Percentiles rank a stretch among this genome's conserved stretches.
Evolutionary conservation across 2,888 invertebrate genomes (phyloP).

Genomic region (Drosophila mimica): DNA sequence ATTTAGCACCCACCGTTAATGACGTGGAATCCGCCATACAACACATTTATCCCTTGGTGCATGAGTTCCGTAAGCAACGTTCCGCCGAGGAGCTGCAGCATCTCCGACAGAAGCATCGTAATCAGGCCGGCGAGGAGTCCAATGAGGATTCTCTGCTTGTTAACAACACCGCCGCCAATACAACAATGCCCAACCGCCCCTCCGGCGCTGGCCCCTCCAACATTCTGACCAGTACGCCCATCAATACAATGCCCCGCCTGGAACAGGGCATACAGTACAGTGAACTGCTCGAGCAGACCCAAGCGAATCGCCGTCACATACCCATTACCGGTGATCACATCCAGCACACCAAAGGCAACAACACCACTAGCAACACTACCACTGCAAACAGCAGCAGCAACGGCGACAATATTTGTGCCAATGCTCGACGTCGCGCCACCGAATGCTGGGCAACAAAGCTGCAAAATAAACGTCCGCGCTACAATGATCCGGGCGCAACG

Average conservation of each 20-base stretch:
- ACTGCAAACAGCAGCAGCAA: neutral
- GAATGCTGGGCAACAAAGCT: constrained; percentile 66
- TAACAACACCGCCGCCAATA: constrained; percentile 40
- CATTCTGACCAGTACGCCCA: constrained; percentile 1
- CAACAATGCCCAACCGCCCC: constrained; percentile 8
- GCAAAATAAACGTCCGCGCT: constrained; percentile 65
- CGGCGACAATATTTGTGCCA: constrained; percentile 57
- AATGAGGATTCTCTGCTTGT: constrained; percentile 1
- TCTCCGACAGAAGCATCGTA: constrained; percentile 83
- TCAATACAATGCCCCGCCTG: constrained; percentile 25
- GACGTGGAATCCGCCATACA: constrained; percentile 96
- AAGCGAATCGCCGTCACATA: constrained; percentile 50
- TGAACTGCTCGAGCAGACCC: constrained; percentile 35
- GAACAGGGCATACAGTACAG: constrained; percentile 45
- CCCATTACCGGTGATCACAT: constrained; percentile 17
- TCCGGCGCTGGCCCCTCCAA: neutral
- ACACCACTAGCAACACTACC: constrained; percentile 19
- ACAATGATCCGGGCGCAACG: constrained; percentile 43
- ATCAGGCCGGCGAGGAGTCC: constrained; percentile 38
- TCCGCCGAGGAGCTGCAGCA: constrained; percentile 37
- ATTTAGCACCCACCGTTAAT: constrained; percentile 92
- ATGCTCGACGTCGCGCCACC: constrained; percentile 70
- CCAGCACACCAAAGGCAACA: constrained; percentile 4
- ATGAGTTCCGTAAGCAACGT: constrained; percentile 91
- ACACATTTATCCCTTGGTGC: constrained; percentile 96